Percentiles rank a stretch among this genome's conserved stretches.
These are phyloP conservation scores for Argya squamiceps DNA, from an alignment of 2,797 vertebrate genomes.

Conservation along the genomic window DNA sequence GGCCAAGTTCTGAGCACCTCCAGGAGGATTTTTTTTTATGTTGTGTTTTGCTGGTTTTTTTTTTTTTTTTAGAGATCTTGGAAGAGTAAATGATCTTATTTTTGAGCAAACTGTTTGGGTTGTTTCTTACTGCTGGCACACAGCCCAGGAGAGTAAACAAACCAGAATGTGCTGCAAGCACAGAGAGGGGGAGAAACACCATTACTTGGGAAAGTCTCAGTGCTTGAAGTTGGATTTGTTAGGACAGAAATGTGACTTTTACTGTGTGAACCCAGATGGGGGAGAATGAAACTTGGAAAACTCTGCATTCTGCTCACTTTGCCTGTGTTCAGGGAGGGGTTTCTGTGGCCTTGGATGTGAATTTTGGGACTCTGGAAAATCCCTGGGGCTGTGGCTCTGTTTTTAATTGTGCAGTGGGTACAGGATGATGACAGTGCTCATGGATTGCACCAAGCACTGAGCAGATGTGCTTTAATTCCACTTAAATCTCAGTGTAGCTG, in stretches of 20 bases:
- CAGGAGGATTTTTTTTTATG: not conserved
- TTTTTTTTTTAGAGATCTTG: not conserved
- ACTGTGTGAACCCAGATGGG: not conserved
- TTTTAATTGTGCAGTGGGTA: not conserved
- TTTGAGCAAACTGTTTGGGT: conserved; percentile 19
- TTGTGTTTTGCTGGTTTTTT: too few species aligned
- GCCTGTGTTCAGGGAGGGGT: not conserved
- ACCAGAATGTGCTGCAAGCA: conserved; percentile 5
- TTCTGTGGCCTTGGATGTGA: not conserved
- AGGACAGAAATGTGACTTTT: not conserved
- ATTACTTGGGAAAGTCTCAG: not conserved
- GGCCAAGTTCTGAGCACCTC: conserved; percentile 1
- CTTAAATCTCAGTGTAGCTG: not conserved
- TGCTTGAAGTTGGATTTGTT: not conserved
- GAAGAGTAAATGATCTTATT: conserved; percentile 28
- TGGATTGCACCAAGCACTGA: rapidly evolving
- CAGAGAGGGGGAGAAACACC: not conserved
- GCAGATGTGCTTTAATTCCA: not conserved
- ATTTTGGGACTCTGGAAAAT: not conserved
- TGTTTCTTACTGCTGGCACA: conserved; percentile 51
- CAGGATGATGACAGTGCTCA: rapidly evolving
- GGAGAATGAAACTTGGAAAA: not conserved
- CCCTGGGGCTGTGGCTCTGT: not conserved
- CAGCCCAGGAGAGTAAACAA: conserved; percentile 34
- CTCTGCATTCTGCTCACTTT: not conserved